Percentiles rank a stretch among this genome's conserved stretches.
Evolutionary conservation across 30 jellyfish, hydroid and myxozoan species (phyloP).

Genomic region (Hydra vulgaris): DNA sequence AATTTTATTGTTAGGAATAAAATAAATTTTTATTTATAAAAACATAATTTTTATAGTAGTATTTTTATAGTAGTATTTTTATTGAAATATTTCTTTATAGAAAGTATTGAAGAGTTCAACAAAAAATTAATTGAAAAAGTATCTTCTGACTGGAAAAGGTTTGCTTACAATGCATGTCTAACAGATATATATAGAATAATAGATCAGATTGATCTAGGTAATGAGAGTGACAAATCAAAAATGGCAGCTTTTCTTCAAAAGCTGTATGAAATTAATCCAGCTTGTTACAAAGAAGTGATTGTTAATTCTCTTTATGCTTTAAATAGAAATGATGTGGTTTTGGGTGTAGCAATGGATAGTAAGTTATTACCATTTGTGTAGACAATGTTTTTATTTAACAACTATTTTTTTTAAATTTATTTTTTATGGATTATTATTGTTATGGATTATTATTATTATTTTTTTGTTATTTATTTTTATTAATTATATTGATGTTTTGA

Average conservation of each 20-base stretch:
- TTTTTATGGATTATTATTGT: too few species aligned
- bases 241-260: not conserved
- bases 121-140: not conserved
- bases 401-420: too few species aligned
- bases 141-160: not conserved
- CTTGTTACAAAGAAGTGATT: not conserved
- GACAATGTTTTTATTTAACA: too few species aligned
- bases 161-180: not conserved
- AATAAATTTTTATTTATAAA: too few species aligned
- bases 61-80: too few species aligned
- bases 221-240: not conserved
- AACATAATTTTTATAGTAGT: too few species aligned
- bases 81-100: too few species aligned
- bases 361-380: too few species aligned
- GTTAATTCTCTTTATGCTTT: not conserved
- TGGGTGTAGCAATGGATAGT: not conserved
- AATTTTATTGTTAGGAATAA: too few species aligned
- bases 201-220: not conserved
- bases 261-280: not conserved
- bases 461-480: too few species aligned
- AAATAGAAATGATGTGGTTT: not conserved
- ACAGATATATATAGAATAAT: not conserved
- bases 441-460: too few species aligned
- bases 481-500: too few species aligned
- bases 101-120: not conserved